Percentiles rank a stretch among this genome's conserved stretches.
Conservation (phyloP, 1,140 invertebrate species). For the Sesamia nonagrioides region DNA sequence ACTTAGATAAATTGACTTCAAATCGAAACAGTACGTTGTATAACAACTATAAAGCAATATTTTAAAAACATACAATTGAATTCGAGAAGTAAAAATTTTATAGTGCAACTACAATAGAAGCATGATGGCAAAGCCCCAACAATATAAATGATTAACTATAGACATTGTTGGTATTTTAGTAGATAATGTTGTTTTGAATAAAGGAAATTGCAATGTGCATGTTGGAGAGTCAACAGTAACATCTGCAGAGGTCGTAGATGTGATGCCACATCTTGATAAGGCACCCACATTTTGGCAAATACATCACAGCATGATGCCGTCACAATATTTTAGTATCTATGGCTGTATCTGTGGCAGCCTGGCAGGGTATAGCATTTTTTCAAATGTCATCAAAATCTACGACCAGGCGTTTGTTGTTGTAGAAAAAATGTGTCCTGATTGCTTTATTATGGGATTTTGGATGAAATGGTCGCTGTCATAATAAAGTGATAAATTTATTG, state of each 20-base stretch:
- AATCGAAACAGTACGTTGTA: neutral
- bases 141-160: slow-evolving; percentile 62
- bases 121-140: slow-evolving; percentile 55
- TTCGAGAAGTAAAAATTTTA: slow-evolving; percentile 42
- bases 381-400: slow-evolving; percentile 52
- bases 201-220: slow-evolving; percentile 52
- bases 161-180: slow-evolving; percentile 56
- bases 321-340: slow-evolving; percentile 85
- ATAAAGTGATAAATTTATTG: slow-evolving; percentile 20
- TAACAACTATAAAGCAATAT: slow-evolving; percentile 20
- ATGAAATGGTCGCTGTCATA: slow-evolving; percentile 18
- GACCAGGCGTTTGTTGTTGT: slow-evolving; percentile 3
- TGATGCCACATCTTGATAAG: slow-evolving; percentile 79
- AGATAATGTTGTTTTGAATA: slow-evolving; percentile 17
- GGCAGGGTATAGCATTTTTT: slow-evolving; percentile 60
- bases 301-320: slow-evolving; percentile 81
- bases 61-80: slow-evolving; percentile 30
- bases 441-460: slow-evolving; percentile 31
- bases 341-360: slow-evolving; percentile 72
- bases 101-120: slow-evolving; percentile 45
- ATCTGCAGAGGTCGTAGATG: slow-evolving; percentile 66
- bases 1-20: neutral
- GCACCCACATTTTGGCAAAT: slow-evolving; percentile 85
- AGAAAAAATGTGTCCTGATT: slow-evolving; percentile 35
- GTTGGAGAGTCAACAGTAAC: slow-evolving; percentile 42